Base-by-base conservation (phyloP, 2,888 invertebrate species). In the Mimumesa dahlbomi region DNA sequence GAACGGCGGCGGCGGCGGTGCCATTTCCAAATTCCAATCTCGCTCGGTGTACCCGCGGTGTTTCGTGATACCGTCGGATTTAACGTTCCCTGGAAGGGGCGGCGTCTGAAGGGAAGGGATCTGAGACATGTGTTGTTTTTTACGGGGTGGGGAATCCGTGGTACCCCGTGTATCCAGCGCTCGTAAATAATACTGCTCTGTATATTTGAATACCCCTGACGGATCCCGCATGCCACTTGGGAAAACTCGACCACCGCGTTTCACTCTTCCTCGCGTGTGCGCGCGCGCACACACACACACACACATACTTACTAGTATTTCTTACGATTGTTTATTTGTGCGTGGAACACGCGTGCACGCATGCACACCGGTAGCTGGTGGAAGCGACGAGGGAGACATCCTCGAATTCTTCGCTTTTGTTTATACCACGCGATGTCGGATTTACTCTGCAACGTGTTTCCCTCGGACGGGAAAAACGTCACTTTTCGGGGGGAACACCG, bases 151-250 rank as follows among this genome's bases (percentile, higher is more conserved):
- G 61, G 79, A 83, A 83, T 81, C 75, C 77, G 67, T 64, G 68
- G 73, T 80, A 79, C 81, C 85, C 81, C 75, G 75, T 75, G 79
- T 82, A 83, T 81, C 79, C 79, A 68, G 56, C 66, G 81, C 84
- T 84, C 88, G 85, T 87, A 87, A 88, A 88, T 88, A 88, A 88
- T 87, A 85, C 69, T 77, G 72, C 83, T 83, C 84, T 87, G 87
- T 87, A 85, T 87, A 87, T 87, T 86, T 85, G 86, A 87, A 87
- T 86, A 83, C 82, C 84, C 82, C 85, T 85, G 87, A 87, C 83
- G 85, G 83, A 87, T 87, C 81, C 84, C 83, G 84, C 83, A 85
- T 85, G 87, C 86, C 86, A 84, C 82, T 84, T 81, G 84, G 71
- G 71, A 72, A 72, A 72, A 54, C 71, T 70, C 64, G 57, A 40